A percentile compares a stretch with the other conserved stretches of the same genome.
Conservation (phyloP, 2,888 invertebrate species). For the Amiota mariae region DNA sequence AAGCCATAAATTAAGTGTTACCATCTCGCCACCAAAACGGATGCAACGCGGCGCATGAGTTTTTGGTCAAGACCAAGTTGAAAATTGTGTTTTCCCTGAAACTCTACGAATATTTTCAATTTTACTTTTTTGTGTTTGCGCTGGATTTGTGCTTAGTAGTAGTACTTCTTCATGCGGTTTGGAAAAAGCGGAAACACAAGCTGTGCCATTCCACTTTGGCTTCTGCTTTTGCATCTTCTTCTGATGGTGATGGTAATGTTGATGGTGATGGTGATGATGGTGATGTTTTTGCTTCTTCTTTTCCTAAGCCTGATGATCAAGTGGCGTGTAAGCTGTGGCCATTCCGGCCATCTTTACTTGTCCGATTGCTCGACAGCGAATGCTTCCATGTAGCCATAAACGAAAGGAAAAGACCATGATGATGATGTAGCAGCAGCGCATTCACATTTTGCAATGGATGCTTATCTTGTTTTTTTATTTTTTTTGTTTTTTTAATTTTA, state of each 20-base stretch:
- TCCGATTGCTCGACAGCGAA: too few relatives aligned
- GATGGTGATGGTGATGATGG: too few relatives aligned
- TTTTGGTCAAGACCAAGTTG: slow-evolving; percentile 30
- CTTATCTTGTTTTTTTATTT: neutral
- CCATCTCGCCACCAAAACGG: slow-evolving; percentile 35
- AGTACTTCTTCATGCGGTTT: slow-evolving; percentile 6
- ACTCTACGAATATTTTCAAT: neutral
- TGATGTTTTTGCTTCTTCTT: neutral
- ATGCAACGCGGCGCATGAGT: slow-evolving; percentile 32
- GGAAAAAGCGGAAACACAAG: slow-evolving; percentile 34
- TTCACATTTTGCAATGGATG: neutral
- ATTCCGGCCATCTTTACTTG: slow-evolving; percentile 14
- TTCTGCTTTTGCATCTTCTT: too few relatives aligned
- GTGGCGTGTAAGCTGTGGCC: slow-evolving; percentile 26
- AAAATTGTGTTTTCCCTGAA: slow-evolving; percentile 26
- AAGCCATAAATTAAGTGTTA: slow-evolving; percentile 47
- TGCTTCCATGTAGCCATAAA: too few relatives aligned
- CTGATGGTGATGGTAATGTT: too few relatives aligned
- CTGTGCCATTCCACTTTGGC: slow-evolving; percentile 28
- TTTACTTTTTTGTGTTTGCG: slow-evolving; percentile 6
- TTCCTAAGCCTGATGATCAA: slow-evolving; percentile 17
- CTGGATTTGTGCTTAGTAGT: neutral
- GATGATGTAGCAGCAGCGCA: slow-evolving; percentile 8
- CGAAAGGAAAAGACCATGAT: neutral
- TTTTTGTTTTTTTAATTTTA: slow-evolving; percentile 13